Evolutionary conservation across 2,888 invertebrate genomes (phyloP), one percentile per base, ranked within the genome.

Genomic region (Clanis bilineata): DNA sequence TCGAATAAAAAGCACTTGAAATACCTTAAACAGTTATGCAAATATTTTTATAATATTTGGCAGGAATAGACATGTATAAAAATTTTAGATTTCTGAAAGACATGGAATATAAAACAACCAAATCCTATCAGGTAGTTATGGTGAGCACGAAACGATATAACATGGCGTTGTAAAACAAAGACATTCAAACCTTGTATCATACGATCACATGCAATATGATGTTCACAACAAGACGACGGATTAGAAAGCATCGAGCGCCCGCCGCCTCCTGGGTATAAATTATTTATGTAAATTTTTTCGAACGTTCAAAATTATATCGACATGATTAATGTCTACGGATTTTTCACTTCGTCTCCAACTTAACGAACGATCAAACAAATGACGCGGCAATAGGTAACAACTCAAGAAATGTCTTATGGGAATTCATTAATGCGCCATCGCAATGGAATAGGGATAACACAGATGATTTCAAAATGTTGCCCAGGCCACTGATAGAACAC

Each of bases 281-380:
- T 90, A 90, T 86, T 87, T 88, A 90, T 90, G 89, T 89, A 86
- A 90, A 89, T 90, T 85, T 82, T 84, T 86, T 86, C 82, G 84
- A 82, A 85, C 83, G 80, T 78, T 84, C 83, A 80, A 84, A 88
- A 89, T 90, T 85, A 82, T 88, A 83, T 85, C 80, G 79, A 84
- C 80, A 79, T 90, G 90, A 91, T 90, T 88, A 88, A 90, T 90
- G 83, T 81, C 77, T 85, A 86, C 82, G 81, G 85, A 89, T 86
- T 90, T 90, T 89, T 90, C 85, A 86, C 83, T 88, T 79, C 79
- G 81, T 77, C 79, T 86, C 82, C 75, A 67, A 74, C 76, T 77
- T 80, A 83, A 86, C 82, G 83, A 86, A 85, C 80, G 81, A 85
- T 83, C 82, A 82, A 85, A 88, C 82, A 86, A 88, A 88, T 82